phyloP scores from a whole-genome alignment of 1,140 invertebrate species.

The Lycorma delicatula region DNA sequence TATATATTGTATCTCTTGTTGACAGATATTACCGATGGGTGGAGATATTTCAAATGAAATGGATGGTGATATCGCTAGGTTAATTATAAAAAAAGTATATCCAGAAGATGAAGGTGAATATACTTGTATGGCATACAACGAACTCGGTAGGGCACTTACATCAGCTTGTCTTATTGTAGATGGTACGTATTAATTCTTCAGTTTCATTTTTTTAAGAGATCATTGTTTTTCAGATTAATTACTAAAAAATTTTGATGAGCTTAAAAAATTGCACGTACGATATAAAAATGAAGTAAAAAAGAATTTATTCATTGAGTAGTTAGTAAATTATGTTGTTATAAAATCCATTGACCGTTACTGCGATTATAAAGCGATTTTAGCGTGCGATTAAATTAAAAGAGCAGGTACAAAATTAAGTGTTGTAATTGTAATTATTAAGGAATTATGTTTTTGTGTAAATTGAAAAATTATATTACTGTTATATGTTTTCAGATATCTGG shows the following conservation, averaged over 20 bases:
- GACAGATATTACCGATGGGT: slow-evolving; percentile 55
- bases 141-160: slow-evolving; percentile 65
- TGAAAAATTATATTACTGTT: too few species aligned
- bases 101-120: slow-evolving; percentile 87
- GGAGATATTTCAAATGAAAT: slow-evolving; percentile 62
- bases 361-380: too few species aligned
- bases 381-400: too few species aligned
- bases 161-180: slow-evolving; percentile 73
- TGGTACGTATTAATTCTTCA: slow-evolving; percentile 44
- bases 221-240: slow-evolving; percentile 7
- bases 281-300: neutral
- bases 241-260: neutral
- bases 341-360: too few species aligned
- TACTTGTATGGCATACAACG: slow-evolving; percentile 71
- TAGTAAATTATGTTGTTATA: too few species aligned
- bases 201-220: neutral
- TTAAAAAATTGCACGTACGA: too few species aligned
- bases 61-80: slow-evolving; percentile 60
- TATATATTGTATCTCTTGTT: slow-evolving; percentile 13
- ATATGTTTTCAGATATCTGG: too few species aligned
- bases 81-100: slow-evolving; percentile 66
- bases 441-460: too few species aligned
- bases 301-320: neutral
- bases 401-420: too few species aligned
- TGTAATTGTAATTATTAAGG: too few species aligned